Evolutionary conservation across 2,888 invertebrate species (phyloP).

Genomic region (Eupithecia pulchellata): DNA sequence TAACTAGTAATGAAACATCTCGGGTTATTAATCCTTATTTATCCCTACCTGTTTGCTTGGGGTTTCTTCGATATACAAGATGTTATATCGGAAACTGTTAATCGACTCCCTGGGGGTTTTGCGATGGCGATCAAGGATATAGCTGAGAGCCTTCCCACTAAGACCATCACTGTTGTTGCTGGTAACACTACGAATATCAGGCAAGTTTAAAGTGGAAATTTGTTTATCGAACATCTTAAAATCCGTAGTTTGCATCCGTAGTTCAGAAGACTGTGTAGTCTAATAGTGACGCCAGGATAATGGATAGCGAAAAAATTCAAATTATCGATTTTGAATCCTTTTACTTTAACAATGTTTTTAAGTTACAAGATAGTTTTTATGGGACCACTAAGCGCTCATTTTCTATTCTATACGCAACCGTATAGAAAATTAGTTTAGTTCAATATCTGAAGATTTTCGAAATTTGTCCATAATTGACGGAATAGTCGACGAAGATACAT

Average conservation of each 20-base stretch:
- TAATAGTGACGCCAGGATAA: background rate
- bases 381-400: too few species aligned
- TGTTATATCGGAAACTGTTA: slow-evolving; percentile 61
- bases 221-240: background rate
- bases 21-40: slow-evolving; percentile 40
- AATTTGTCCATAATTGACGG: too few species aligned
- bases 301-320: background rate
- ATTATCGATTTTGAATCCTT: too few species aligned
- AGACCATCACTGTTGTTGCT: slow-evolving; percentile 68
- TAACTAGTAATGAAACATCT: slow-evolving; percentile 29
- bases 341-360: too few species aligned
- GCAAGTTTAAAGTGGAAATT: slow-evolving; percentile 56
- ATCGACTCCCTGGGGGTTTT: slow-evolving; percentile 65
- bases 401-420: too few species aligned
- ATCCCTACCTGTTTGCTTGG: slow-evolving; percentile 31
- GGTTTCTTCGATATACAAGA: slow-evolving; percentile 68
- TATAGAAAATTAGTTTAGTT: too few species aligned
- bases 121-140: slow-evolving; percentile 75
- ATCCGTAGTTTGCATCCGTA: too few species aligned
- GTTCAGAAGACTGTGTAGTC: background rate
- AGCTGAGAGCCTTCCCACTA: slow-evolving; percentile 69
- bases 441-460: too few species aligned
- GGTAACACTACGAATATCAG: slow-evolving; percentile 75
- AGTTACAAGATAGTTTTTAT: too few species aligned
- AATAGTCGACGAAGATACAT: too few species aligned